Evolutionary conservation across 2,797 vertebrate genomes (phyloP).

Genomic region (Chelonia mydas): DNA sequence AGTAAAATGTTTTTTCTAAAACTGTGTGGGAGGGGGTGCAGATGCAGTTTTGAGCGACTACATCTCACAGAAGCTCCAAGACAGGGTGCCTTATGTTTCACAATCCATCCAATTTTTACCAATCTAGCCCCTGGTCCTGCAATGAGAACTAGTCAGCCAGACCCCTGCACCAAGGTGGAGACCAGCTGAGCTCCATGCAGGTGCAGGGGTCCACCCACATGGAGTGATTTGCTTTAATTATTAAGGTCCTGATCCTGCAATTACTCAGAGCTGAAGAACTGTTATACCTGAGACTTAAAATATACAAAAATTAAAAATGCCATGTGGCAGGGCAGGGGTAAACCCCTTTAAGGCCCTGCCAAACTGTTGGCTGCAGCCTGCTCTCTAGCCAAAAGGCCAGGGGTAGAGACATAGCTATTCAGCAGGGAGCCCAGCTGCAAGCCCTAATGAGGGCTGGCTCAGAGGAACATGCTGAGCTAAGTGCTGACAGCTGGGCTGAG

Average conservation of each 20-base stretch:
- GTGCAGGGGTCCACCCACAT: neutral
- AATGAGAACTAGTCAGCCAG: neutral
- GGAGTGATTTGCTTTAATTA: neutral
- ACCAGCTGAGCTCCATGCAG: neutral
- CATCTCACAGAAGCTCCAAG: neutral
- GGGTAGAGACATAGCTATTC: too few species aligned
- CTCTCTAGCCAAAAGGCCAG: too few species aligned
- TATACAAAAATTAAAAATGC: neutral
- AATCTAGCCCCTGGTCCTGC: neutral
- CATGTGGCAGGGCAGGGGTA: too few species aligned
- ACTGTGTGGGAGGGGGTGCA: neutral
- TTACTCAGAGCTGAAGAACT: neutral
- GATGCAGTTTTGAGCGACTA: neutral
- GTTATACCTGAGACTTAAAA: neutral
- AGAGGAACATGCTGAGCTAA: too few species aligned
- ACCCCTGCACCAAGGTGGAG: neutral
- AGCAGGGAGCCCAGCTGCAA: too few species aligned
- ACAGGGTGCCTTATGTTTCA: neutral
- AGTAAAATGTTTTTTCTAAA: constrained; percentile 1
- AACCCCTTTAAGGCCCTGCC: too few species aligned
- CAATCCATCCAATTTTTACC: neutral
- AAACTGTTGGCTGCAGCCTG: too few species aligned
- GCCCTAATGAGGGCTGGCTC: too few species aligned
- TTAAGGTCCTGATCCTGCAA: neutral
- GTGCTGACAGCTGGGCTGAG: too few species aligned